Evolutionary conservation across 2,797 vertebrate species (phyloP).

Genomic region (Gephyroberyx darwinii): DNA sequence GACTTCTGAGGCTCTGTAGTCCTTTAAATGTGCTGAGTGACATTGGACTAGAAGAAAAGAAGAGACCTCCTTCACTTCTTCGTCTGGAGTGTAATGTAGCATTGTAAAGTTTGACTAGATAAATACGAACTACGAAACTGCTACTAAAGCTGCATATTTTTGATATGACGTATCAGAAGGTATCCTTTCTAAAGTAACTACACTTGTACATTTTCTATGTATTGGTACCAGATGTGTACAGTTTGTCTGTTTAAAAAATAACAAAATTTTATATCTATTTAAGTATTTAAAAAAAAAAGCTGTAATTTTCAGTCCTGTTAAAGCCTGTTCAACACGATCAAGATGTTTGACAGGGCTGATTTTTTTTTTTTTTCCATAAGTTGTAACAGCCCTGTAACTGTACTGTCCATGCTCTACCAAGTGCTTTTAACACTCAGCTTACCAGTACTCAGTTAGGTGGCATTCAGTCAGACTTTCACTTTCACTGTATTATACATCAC

Average conservation of each 20-base stretch:
- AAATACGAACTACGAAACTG: slow-evolving; percentile 83
- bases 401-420: slow-evolving; percentile 57
- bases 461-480: slow-evolving; percentile 50
- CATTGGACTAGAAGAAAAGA: slow-evolving; percentile 41
- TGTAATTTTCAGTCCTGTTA: slow-evolving; percentile 67
- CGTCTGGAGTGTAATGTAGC: slow-evolving; percentile 85
- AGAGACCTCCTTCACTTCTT: slow-evolving; percentile 63
- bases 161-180: slow-evolving; percentile 88
- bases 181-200: slow-evolving; percentile 85
- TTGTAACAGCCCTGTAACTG: slow-evolving; percentile 34
- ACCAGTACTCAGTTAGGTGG: slow-evolving; percentile 49
- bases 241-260: slow-evolving; percentile 79
- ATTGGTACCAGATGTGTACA: slow-evolving; percentile 86
- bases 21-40: slow-evolving; percentile 43
- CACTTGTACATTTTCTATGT: slow-evolving; percentile 87
- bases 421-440: slow-evolving; percentile 64
- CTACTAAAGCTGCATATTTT: slow-evolving; percentile 93
- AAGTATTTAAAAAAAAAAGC: slow-evolving; percentile 83
- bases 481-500: slow-evolving; percentile 43
- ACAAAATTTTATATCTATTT: slow-evolving; percentile 84
- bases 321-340: slow-evolving; percentile 56
- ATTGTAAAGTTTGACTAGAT: slow-evolving; percentile 86
- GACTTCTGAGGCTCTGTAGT: slow-evolving; percentile 52
- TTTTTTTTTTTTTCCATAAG: slow-evolving; percentile 22
- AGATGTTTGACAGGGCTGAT: slow-evolving; percentile 57